A percentile compares a stretch with the other conserved stretches of the same genome.
Conservation (phyloP, 1,140 invertebrate species). For the Neodiprion pinetum region DNA sequence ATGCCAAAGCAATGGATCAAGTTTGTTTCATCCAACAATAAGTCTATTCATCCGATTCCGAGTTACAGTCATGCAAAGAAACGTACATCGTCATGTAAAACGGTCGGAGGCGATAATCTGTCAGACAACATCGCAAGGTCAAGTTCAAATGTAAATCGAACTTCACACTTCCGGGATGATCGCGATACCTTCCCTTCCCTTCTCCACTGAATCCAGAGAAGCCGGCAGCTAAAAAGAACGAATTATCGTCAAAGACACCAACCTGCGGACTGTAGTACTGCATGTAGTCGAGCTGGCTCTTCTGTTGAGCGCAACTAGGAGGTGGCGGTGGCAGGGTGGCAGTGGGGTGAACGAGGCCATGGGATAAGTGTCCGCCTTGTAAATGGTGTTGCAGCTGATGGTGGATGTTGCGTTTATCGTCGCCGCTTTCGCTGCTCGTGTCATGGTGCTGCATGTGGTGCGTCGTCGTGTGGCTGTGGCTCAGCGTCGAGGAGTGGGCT, state of each 20-base stretch:
- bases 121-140: no score
- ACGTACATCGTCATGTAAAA: no score
- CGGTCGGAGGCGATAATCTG: no score
- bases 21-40: no score
- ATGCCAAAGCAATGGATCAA: no score
- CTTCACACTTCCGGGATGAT: no score
- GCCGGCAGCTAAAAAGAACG: no score
- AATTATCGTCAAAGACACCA: slow-evolving; percentile 8
- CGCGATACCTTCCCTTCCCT: no score
- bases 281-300: slow-evolving; percentile 59
- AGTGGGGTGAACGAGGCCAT: slow-evolving; percentile 56
- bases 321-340: slow-evolving; percentile 54
- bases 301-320: slow-evolving; percentile 58
- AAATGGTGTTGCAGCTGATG: slow-evolving; percentile 58
- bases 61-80: no score
- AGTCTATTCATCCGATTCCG: no score
- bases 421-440: slow-evolving; percentile 57
- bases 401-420: slow-evolving; percentile 59
- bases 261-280: slow-evolving; percentile 60
- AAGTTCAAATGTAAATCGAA: no score
- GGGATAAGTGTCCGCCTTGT: slow-evolving; percentile 48
- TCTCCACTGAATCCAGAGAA: no score
- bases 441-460: slow-evolving; percentile 60
- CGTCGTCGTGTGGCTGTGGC: slow-evolving; percentile 51
- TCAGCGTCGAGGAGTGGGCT: slow-evolving; percentile 46